These are phyloP conservation scores for Amphibalanus amphitrite DNA, from an alignment of 1,140 invertebrate species.

Conservation along the genomic window DNA sequence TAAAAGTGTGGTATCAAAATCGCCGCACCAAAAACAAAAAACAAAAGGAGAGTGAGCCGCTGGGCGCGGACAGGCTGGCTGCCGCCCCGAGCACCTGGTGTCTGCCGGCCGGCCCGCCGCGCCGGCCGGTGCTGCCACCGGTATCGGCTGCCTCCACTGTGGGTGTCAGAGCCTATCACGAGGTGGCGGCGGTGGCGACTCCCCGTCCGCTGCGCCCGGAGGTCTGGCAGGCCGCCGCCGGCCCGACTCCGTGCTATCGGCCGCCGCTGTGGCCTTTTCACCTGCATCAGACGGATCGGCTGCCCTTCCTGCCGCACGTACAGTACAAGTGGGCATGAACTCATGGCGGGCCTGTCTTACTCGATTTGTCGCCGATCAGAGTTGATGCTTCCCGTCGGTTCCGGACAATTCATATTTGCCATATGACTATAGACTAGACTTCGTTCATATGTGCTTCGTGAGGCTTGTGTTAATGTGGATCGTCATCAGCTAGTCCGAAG, in stretches of 20 bases:
- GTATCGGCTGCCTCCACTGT: neutral
- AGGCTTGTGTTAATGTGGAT: too few species aligned
- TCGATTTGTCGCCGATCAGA: too few species aligned
- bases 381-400: too few species aligned
- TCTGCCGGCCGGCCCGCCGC: too few species aligned
- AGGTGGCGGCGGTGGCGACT: neutral
- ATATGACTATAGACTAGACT: too few species aligned
- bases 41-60: neutral
- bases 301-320: neutral
- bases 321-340: neutral
- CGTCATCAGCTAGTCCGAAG: too few species aligned
- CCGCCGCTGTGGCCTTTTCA: neutral
- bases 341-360: too few species aligned
- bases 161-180: neutral
- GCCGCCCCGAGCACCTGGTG: neutral
- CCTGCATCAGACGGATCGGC: neutral
- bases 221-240: too few species aligned
- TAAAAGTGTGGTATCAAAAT: constrained; percentile 40
- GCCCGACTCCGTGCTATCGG: neutral
- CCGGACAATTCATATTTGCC: too few species aligned
- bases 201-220: neutral
- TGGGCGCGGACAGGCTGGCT: neutral
- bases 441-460: too few species aligned
- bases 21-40: constrained; percentile 30
- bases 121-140: neutral